These are phyloP conservation scores for Galaxea fascicularis DNA, from an alignment of 92 coral and sea anemone genomes.

Conservation along the genomic window DNA sequence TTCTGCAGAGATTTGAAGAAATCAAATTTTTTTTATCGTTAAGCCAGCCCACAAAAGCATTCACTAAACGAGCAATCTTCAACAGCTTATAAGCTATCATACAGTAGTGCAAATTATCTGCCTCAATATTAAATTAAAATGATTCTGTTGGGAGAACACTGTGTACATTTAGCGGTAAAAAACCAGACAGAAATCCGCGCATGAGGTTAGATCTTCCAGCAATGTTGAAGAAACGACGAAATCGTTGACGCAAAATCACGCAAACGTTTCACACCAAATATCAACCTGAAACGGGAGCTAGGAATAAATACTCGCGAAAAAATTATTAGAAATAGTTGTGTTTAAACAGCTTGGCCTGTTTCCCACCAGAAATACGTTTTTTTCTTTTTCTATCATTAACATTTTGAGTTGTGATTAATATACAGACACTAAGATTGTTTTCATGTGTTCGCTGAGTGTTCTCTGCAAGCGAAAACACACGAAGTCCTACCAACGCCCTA, in stretches of 20 bases:
- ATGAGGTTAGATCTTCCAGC: background rate
- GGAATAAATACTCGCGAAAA: slow-evolving; percentile 25
- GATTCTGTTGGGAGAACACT: slow-evolving; percentile 34
- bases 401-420: slow-evolving; percentile 4
- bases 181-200: slow-evolving; percentile 20
- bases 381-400: background rate
- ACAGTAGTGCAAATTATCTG: slow-evolving; percentile 46
- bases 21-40: slow-evolving; percentile 14
- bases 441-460: background rate
- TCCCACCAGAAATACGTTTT: slow-evolving; percentile 21
- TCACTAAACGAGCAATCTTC: slow-evolving; percentile 17
- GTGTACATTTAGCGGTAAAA: slow-evolving; percentile 35
- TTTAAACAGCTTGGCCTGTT: slow-evolving; percentile 49
- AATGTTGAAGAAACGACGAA: slow-evolving; percentile 1
- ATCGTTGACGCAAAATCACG: background rate
- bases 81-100: slow-evolving; percentile 6
- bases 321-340: slow-evolving; percentile 43
- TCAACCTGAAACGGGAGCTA: slow-evolving; percentile 21
- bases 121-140: slow-evolving; percentile 38
- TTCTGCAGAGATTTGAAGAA: background rate
- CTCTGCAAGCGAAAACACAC: background rate
- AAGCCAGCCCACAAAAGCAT: slow-evolving; percentile 25
- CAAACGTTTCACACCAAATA: slow-evolving; percentile 11
- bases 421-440: background rate
- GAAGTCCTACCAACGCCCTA: background rate